Percentiles rank a stretch among this genome's conserved stretches.
These are phyloP conservation scores for Pelobates cultripes DNA, from an alignment of 2,797 vertebrate species.

Conservation along the genomic window DNA sequence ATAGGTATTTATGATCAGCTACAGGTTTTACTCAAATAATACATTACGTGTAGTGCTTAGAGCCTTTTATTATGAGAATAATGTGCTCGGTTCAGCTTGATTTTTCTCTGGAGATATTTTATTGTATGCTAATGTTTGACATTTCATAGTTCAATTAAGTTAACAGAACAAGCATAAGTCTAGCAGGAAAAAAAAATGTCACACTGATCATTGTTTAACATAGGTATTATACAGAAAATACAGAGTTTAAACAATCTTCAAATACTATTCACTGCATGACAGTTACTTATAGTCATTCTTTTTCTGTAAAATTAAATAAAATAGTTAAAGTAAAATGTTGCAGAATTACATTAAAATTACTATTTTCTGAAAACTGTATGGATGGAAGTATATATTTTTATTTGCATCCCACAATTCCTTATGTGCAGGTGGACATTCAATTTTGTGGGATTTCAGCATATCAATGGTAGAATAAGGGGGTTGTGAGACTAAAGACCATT, in stretches of 20 bases:
- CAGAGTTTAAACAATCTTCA: constrained; percentile 31
- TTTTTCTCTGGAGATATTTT: constrained; percentile 47
- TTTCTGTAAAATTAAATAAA: no score
- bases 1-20: constrained; percentile 13
- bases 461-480: no score
- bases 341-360: no score
- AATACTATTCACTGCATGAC: no score
- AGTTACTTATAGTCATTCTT: no score
- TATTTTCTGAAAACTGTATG: no score
- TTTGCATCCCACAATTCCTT: no score
- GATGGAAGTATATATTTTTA: no score
- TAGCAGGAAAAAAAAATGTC: constrained; percentile 26
- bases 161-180: constrained; percentile 34
- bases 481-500: no score
- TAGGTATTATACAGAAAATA: constrained; percentile 18
- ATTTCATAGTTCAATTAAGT: constrained; percentile 51
- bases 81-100: constrained; percentile 45
- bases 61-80: constrained; percentile 36
- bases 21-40: constrained; percentile 30
- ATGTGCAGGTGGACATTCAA: no score
- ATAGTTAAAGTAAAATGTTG: no score
- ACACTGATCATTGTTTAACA: constrained; percentile 34
- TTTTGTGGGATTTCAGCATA: no score
- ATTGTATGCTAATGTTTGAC: constrained; percentile 47
- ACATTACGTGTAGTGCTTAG: constrained; percentile 11